A percentile compares a stretch with the other conserved stretches of the same genome.
Conservation (phyloP, 2,797 vertebrate genomes). For the Phalanger gymnotis region DNA sequence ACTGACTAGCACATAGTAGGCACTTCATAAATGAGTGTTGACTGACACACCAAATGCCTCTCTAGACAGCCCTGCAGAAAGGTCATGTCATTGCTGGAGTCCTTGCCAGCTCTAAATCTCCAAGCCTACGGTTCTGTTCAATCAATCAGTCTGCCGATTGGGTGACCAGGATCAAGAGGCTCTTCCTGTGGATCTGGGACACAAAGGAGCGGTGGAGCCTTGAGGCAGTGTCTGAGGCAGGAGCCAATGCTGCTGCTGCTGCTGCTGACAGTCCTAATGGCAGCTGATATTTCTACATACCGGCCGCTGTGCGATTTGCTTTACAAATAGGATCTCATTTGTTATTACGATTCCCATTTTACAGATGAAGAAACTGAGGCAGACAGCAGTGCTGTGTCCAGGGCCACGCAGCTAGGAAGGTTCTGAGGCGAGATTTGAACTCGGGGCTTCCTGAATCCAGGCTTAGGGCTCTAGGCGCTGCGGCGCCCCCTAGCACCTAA, state of each 20-base stretch:
- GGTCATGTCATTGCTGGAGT: neutral
- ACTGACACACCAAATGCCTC: too few species aligned
- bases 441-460: neutral
- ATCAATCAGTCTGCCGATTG: too few species aligned
- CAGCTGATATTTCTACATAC: too few species aligned
- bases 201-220: neutral
- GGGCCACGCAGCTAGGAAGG: neutral
- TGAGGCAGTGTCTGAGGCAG: neutral
- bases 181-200: too few species aligned
- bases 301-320: neutral
- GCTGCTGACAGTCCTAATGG: too few species aligned
- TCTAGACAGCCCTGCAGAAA: too few species aligned
- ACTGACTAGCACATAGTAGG: neutral
- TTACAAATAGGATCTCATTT: neutral
- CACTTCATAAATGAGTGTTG: neutral
- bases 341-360: neutral
- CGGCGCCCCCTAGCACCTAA: neutral
- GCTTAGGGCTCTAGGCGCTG: too few species aligned
- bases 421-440: neutral
- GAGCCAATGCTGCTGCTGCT: too few species aligned
- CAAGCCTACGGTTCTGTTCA: neutral
- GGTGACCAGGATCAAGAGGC: too few species aligned
- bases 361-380: neutral
- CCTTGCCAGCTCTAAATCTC: too few species aligned
- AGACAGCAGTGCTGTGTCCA: neutral